phyloP scores from a whole-genome alignment of 2,113 vertebrate genomes.

The Nesoenas mayeri region DNA sequence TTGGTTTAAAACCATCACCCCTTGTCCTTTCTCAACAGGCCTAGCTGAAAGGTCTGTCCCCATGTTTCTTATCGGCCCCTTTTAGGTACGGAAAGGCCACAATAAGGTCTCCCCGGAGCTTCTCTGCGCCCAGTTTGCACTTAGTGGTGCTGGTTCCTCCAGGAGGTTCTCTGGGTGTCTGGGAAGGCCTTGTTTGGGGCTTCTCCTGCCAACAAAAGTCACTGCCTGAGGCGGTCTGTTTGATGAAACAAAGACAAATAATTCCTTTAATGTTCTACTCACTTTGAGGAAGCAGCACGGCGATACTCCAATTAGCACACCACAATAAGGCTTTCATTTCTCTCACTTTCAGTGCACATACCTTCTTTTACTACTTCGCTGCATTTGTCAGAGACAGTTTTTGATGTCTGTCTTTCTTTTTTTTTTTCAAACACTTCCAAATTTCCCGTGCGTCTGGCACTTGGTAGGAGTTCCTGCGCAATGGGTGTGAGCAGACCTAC shows the following conservation, averaged over 20 bases:
- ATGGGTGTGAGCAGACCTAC: background rate
- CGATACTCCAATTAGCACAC: background rate
- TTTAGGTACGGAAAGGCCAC: no score
- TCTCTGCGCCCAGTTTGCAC: background rate
- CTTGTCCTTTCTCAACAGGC: no score
- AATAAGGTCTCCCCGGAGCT: no score
- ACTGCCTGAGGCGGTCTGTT: background rate
- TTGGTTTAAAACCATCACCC: no score
- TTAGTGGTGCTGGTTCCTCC: background rate
- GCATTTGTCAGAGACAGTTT: background rate
- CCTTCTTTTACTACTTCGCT: background rate
- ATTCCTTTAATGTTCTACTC: background rate
- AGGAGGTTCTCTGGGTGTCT: background rate
- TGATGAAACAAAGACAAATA: background rate
- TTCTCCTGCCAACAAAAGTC: background rate
- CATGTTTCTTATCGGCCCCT: no score
- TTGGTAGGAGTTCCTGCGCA: background rate
- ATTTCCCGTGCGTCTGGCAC: background rate
- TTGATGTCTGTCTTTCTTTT: background rate
- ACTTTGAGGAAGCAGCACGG: background rate
- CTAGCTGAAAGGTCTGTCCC: no score
- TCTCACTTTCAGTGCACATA: background rate
- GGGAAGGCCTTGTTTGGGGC: accelerated
- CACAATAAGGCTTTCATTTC: background rate
- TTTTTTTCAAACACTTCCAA: background rate